Conservation (phyloP, 2,888 invertebrate species). For the Rhynchonema sp. region DNA sequence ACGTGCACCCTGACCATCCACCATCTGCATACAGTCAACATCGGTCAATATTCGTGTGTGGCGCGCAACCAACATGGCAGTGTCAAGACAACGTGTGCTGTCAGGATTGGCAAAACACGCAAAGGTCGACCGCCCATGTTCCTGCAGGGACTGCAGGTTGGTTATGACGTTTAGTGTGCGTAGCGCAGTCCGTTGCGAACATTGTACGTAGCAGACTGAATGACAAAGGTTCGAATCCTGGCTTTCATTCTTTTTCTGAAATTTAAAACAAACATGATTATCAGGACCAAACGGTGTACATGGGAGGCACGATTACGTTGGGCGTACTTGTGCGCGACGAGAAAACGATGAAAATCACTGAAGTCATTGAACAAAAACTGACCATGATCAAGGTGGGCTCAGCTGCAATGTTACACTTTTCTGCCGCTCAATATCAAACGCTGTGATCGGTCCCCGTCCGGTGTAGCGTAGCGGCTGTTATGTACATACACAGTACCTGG, state of each 20-base stretch:
- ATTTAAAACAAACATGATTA: neutral
- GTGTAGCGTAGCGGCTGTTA: too few relatives aligned
- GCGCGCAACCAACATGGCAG: conserved; percentile 21
- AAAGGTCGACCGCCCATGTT: conserved; percentile 15
- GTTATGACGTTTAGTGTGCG: too few relatives aligned
- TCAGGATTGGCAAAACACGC: conserved; percentile 11
- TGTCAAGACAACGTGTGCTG: conserved; percentile 15
- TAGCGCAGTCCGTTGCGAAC: too few relatives aligned
- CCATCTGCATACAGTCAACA: conserved; percentile 12
- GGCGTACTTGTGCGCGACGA: conserved; percentile 6
- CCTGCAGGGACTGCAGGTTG: conserved; percentile 7
- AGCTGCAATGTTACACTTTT: too few relatives aligned
- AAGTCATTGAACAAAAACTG: neutral
- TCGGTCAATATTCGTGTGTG: conserved; percentile 19
- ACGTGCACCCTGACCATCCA: conserved; percentile 12
- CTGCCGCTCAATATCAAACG: too few relatives aligned
- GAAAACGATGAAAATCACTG: conserved; percentile 1
- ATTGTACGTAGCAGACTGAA: too few relatives aligned
- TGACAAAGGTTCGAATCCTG: too few relatives aligned
- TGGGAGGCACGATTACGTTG: conserved; percentile 1
- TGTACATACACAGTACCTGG: too few relatives aligned
- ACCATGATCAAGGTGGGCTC: neutral
- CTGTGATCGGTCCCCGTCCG: too few relatives aligned
- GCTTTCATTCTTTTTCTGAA: neutral
- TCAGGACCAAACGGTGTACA: neutral